A percentile compares a stretch with the other conserved stretches of the same genome.
Conservation (phyloP, 2,113 vertebrate genomes). For the Pyrgilauda ruficollis region DNA sequence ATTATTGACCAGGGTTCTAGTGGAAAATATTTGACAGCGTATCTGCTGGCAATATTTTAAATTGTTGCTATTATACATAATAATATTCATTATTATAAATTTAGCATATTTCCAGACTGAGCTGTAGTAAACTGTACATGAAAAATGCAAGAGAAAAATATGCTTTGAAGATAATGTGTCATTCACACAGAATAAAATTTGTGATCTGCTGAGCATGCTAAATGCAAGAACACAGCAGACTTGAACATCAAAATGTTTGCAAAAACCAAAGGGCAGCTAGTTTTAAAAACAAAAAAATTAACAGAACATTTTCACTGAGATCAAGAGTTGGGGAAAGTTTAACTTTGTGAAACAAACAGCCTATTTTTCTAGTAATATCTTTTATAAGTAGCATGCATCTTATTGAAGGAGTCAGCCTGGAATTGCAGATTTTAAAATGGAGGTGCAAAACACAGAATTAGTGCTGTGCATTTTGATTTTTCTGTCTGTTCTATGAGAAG, state of each 20-base stretch:
- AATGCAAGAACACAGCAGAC: slow-evolving; percentile 6
- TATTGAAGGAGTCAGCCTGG: background rate
- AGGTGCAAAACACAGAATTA: background rate
- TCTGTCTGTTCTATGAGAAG: background rate
- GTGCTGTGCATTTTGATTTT: background rate
- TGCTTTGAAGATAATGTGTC: slow-evolving; percentile 62
- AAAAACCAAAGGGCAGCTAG: slow-evolving; percentile 27
- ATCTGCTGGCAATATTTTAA: slow-evolving; percentile 26
- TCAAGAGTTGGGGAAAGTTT: slow-evolving; percentile 4
- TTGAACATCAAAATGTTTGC: slow-evolving; percentile 38
- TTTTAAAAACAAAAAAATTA: background rate
- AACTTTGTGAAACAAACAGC: background rate
- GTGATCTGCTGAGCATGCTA: slow-evolving; percentile 57
- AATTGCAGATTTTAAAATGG: background rate
- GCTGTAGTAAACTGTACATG: slow-evolving; percentile 60
- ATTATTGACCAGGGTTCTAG: slow-evolving; percentile 1
- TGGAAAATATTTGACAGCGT: slow-evolving; percentile 6
- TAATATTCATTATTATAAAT: slow-evolving; percentile 56
- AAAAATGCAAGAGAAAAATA: slow-evolving; percentile 65
- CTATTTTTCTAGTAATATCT: background rate
- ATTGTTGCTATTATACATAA: slow-evolving; percentile 22
- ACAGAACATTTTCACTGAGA: background rate
- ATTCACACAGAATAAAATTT: slow-evolving; percentile 63
- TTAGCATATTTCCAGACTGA: slow-evolving; percentile 57
- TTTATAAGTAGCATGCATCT: background rate